phyloP scores from a whole-genome alignment of 2,888 invertebrate species.

The Parnassius glacialis region DNA sequence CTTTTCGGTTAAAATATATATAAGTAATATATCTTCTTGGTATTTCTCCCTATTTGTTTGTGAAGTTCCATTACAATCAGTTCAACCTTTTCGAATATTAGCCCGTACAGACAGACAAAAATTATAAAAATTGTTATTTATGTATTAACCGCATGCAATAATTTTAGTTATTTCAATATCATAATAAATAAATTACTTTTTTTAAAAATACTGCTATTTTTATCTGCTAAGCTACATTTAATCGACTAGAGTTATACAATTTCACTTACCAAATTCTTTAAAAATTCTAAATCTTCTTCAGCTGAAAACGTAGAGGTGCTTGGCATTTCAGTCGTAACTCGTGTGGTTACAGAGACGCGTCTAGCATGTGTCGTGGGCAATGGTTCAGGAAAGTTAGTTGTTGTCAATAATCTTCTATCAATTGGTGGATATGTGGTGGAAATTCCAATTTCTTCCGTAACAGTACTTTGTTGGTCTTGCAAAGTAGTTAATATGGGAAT shows the following conservation, averaged over 20 bases:
- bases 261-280: conserved; percentile 80
- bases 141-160: too few species aligned
- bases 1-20: too few species aligned
- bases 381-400: conserved; percentile 47
- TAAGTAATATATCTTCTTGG: too few species aligned
- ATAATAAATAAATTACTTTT: too few species aligned
- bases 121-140: too few species aligned
- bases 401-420: conserved; percentile 47
- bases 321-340: conserved; percentile 64
- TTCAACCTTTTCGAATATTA: too few species aligned
- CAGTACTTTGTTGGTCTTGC: conserved; percentile 47
- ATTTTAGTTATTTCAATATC: too few species aligned
- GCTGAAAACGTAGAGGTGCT: conserved; percentile 74
- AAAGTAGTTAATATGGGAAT: conserved; percentile 52
- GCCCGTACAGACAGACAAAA: too few species aligned
- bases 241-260: neutral
- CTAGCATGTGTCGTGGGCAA: conserved; percentile 44
- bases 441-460: conserved; percentile 57
- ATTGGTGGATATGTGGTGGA: conserved; percentile 66
- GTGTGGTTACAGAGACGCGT: conserved; percentile 42
- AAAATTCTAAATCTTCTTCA: conserved; percentile 80
- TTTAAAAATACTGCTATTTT: too few species aligned
- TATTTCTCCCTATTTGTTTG: too few species aligned
- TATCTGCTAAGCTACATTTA: too few species aligned
- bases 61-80: too few species aligned